Percentiles rank a stretch among this genome's conserved stretches.
Conservation (phyloP, 2,797 vertebrate genomes). For the Antennarius maculatus region DNA sequence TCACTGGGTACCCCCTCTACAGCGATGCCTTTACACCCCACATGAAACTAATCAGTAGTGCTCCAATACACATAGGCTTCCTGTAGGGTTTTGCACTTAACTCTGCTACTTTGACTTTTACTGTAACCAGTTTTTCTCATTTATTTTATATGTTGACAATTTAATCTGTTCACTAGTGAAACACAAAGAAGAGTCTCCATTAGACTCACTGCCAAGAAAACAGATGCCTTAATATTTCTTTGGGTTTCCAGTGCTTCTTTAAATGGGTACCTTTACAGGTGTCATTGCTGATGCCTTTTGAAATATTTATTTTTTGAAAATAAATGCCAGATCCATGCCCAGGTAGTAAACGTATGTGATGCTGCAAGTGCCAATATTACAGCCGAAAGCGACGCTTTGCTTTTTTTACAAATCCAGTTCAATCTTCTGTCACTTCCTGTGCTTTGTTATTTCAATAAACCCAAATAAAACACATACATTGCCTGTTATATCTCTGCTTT, state of each 20-base stretch:
- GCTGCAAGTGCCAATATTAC: slow-evolving; percentile 22
- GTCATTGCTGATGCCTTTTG: slow-evolving; percentile 10
- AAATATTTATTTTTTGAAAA: slow-evolving; percentile 43
- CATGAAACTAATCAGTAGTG: slow-evolving; percentile 24
- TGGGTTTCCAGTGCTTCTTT: slow-evolving; percentile 23
- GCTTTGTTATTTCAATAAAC: slow-evolving; percentile 64
- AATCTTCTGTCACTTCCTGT: slow-evolving; percentile 18
- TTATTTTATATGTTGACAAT: slow-evolving; percentile 29
- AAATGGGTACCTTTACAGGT: slow-evolving; percentile 42
- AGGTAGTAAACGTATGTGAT: slow-evolving; percentile 28
- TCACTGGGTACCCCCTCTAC: slow-evolving; percentile 17
- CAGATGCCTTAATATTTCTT: slow-evolving; percentile 59
- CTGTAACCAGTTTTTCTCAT: slow-evolving; percentile 6
- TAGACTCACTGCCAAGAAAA: slow-evolving; percentile 51
- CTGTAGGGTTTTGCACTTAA: slow-evolving; percentile 46
- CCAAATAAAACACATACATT: slow-evolving; percentile 5
- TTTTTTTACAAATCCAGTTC: slow-evolving; percentile 10
- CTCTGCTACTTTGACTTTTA: slow-evolving; percentile 14
- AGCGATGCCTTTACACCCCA: slow-evolving; percentile 39
- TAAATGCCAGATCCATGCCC: slow-evolving; percentile 1
- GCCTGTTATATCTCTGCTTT: slow-evolving; percentile 11
- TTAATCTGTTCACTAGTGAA: slow-evolving; percentile 34
- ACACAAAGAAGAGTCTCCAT: slow-evolving; percentile 8
- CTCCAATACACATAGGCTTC: slow-evolving; percentile 34
- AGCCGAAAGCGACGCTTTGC: slow-evolving; percentile 44